These are phyloP conservation scores for Agrotis puta DNA, from an alignment of 2,888 invertebrate species.

Conservation along the genomic window DNA sequence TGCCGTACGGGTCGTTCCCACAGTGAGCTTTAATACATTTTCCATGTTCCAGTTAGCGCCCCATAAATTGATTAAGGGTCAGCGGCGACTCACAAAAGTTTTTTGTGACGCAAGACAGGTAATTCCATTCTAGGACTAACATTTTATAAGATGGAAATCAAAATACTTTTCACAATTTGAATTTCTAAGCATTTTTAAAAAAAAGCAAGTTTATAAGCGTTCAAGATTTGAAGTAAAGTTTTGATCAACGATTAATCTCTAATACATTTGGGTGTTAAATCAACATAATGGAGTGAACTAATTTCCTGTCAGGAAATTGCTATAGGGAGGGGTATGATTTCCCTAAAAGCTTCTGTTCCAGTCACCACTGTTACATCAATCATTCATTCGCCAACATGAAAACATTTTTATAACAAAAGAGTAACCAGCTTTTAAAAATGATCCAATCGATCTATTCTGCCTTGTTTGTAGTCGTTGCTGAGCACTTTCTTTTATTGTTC, in stretches of 20 bases:
- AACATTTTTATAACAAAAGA: constrained; percentile 77
- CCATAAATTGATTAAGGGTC: constrained; percentile 90
- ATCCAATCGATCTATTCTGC: constrained; percentile 52
- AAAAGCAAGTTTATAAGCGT: constrained; percentile 7
- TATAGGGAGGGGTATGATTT: constrained; percentile 78
- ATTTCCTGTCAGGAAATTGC: constrained; percentile 89
- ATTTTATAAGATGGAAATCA: constrained; percentile 56
- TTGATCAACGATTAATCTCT: constrained; percentile 47
- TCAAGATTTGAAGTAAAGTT: constrained; percentile 30
- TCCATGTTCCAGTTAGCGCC: constrained; percentile 91
- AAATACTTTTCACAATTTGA: constrained; percentile 34
- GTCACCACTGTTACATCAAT: constrained; percentile 79
- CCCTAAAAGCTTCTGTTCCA: constrained; percentile 80
- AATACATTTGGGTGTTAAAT: constrained; percentile 61
- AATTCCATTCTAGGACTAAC: constrained; percentile 74
- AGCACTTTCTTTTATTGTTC: constrained; percentile 17
- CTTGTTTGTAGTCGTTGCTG: constrained; percentile 31
- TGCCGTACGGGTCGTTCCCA: constrained; percentile 86
- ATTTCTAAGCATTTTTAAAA: too few species aligned
- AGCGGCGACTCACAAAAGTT: constrained; percentile 86
- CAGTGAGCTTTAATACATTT: constrained; percentile 89
- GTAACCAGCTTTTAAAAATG: constrained; percentile 65
- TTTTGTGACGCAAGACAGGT: constrained; percentile 85
- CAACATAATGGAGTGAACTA: constrained; percentile 77
- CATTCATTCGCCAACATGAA: constrained; percentile 65